A percentile compares a stretch with the other conserved stretches of the same genome.
Evolutionary conservation across 2,888 invertebrate genomes (phyloP).

Genomic region (Macaria notata): DNA sequence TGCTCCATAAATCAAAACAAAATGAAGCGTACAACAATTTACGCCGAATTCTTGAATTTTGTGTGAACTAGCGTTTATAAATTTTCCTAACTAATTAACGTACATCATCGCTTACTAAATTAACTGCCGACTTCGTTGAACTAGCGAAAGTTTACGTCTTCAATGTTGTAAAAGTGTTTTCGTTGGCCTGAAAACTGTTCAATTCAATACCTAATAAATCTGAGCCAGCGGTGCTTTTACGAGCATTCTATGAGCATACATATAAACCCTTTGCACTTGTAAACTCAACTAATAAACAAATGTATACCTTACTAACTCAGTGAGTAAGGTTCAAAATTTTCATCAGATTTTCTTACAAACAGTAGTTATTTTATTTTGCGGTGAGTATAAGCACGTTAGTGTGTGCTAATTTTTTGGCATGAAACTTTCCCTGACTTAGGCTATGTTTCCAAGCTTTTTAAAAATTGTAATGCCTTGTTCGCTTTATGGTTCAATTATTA

Average conservation of each 20-base stretch:
- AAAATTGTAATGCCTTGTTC: too few species aligned
- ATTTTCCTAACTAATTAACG: conserved; percentile 17
- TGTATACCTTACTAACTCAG: conserved; percentile 20
- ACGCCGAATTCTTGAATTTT: not conserved
- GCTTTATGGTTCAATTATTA: too few species aligned
- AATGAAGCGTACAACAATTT: not conserved
- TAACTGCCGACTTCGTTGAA: conserved; percentile 14
- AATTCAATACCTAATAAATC: conserved; percentile 25
- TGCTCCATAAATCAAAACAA: too few species aligned
- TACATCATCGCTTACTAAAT: conserved; percentile 13
- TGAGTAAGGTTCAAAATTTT: conserved; percentile 1
- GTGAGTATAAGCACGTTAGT: conserved; percentile 11
- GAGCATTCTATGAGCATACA: conserved; percentile 19
- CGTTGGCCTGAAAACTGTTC: conserved; percentile 30
- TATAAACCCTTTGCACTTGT: conserved; percentile 12
- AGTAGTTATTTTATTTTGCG: conserved; percentile 35
- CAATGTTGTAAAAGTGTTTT: conserved; percentile 41
- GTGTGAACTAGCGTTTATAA: not conserved
- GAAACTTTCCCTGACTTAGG: not conserved
- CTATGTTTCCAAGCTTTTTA: too few species aligned
- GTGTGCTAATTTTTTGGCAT: conserved; percentile 4
- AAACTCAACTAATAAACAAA: conserved; percentile 1
- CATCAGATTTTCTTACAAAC: conserved; percentile 8
- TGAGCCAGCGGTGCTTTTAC: conserved; percentile 37
- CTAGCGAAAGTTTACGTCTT: conserved; percentile 25